Conservation (phyloP, 2,113 vertebrate genomes). For the Sus scrofa region DNA sequence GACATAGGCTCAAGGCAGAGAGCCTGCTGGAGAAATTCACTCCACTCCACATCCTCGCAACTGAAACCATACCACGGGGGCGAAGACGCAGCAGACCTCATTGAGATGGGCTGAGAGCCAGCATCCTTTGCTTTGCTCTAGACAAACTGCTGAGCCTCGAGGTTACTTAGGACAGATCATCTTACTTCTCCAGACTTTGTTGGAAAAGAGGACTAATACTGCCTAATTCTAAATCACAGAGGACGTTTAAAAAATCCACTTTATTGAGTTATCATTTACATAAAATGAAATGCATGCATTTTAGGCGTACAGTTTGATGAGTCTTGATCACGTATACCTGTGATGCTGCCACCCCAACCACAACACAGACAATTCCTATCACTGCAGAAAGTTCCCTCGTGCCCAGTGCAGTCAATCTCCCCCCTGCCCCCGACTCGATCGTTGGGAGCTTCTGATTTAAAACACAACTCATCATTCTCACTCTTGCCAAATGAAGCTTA, state of each 20-base stretch:
- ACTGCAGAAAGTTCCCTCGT: neutral
- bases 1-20: no score
- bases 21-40: neutral
- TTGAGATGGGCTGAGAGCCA: neutral
- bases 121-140: neutral
- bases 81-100: neutral
- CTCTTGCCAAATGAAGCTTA: slow-evolving; percentile 15
- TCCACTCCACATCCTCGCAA: rapidly evolving
- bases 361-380: neutral
- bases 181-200: neutral
- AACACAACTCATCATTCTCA: slow-evolving; percentile 27
- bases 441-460: neutral
- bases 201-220: slow-evolving; percentile 4
- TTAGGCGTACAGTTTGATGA: neutral
- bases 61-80: rapidly evolving
- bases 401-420: neutral
- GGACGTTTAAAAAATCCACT: neutral
- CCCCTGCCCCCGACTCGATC: neutral
- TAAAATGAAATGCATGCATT: neutral
- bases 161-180: neutral
- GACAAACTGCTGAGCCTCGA: slow-evolving; percentile 16
- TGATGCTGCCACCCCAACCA: neutral
- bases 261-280: neutral
- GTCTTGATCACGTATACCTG: neutral
- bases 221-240: neutral